A percentile compares a stretch with the other conserved stretches of the same genome.
Conservation (phyloP, 2,797 vertebrate species). For the Pagetopsis macropterus region DNA sequence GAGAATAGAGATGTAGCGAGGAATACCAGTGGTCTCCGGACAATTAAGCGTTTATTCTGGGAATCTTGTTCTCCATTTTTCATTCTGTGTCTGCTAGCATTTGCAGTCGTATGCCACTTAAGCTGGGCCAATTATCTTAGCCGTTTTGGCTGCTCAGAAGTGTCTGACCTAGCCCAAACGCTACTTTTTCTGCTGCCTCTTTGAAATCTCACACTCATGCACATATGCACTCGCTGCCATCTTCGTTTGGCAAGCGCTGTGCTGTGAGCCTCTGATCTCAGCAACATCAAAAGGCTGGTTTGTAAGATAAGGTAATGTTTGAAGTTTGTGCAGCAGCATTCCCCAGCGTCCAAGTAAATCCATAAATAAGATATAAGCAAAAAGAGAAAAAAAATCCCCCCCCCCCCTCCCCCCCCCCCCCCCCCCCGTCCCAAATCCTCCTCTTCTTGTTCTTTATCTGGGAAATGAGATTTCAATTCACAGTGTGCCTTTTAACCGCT, state of each 20-base stretch:
- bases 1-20: slow-evolving; percentile 46
- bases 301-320: slow-evolving; percentile 97
- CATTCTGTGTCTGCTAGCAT: slow-evolving; percentile 66
- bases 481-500: slow-evolving; percentile 82
- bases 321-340: slow-evolving; percentile 91
- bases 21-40: slow-evolving; percentile 59
- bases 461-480: slow-evolving; percentile 83
- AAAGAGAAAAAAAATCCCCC: slow-evolving; percentile 72
- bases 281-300: slow-evolving; percentile 95
- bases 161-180: slow-evolving; percentile 90
- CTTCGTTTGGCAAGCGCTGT: slow-evolving; percentile 90
- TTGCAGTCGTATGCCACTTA: slow-evolving; percentile 90
- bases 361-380: slow-evolving; percentile 93
- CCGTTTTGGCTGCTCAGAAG: slow-evolving; percentile 86
- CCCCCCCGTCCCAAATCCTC: slow-evolving; percentile 57
- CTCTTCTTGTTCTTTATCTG: slow-evolving; percentile 81
- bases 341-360: slow-evolving; percentile 91
- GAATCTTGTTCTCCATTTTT: slow-evolving; percentile 65
- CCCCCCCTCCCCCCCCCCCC: slow-evolving; percentile 39
- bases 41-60: slow-evolving; percentile 72
- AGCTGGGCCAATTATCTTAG: slow-evolving; percentile 91
- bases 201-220: slow-evolving; percentile 89
- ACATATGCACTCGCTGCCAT: slow-evolving; percentile 84
- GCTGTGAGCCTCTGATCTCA: slow-evolving; percentile 90
- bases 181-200: slow-evolving; percentile 87